Evolutionary conservation across 2,888 invertebrate genomes (phyloP).

Genomic region (Branchellion lobata): DNA sequence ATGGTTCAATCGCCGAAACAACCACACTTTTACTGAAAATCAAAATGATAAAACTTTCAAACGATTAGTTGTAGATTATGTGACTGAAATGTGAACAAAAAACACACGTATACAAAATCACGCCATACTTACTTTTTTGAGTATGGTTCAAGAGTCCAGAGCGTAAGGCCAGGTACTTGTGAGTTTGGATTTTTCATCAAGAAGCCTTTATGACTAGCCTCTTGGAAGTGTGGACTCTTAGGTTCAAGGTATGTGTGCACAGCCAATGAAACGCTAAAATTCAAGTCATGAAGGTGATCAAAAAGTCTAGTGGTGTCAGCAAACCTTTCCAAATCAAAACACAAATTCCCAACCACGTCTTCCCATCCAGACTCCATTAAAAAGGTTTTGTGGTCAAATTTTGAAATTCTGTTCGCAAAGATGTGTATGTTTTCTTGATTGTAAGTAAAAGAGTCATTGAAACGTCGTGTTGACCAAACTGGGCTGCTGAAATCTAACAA

Average conservation of each 20-base stretch:
- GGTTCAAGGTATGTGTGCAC: slow-evolving; percentile 72
- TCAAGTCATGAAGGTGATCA: slow-evolving; percentile 65
- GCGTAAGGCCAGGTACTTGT: slow-evolving; percentile 44
- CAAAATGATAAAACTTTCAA: not conserved
- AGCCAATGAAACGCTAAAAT: slow-evolving; percentile 78
- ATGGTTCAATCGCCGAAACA: slow-evolving; percentile 38
- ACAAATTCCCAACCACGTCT: slow-evolving; percentile 80
- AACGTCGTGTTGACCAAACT: slow-evolving; percentile 85
- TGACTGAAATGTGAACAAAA: not conserved
- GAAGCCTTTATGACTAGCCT: slow-evolving; percentile 61
- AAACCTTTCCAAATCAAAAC: slow-evolving; percentile 72
- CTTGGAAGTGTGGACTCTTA: slow-evolving; percentile 78
- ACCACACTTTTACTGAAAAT: slow-evolving; percentile 16
- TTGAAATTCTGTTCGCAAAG: slow-evolving; percentile 52
- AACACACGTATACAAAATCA: not conserved
- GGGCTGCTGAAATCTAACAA: slow-evolving; percentile 70
- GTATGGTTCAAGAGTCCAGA: slow-evolving; percentile 27
- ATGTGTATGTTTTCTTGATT: slow-evolving; percentile 64
- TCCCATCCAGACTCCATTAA: slow-evolving; percentile 84
- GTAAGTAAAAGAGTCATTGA: slow-evolving; percentile 72
- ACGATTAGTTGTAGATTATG: not conserved
- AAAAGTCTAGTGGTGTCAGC: slow-evolving; percentile 70
- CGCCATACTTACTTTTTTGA: not conserved
- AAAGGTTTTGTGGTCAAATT: slow-evolving; percentile 54
- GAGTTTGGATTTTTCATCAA: slow-evolving; percentile 33